phyloP scores from a whole-genome alignment of 2,797 vertebrate species.

The Thamnophis elegans region DNA sequence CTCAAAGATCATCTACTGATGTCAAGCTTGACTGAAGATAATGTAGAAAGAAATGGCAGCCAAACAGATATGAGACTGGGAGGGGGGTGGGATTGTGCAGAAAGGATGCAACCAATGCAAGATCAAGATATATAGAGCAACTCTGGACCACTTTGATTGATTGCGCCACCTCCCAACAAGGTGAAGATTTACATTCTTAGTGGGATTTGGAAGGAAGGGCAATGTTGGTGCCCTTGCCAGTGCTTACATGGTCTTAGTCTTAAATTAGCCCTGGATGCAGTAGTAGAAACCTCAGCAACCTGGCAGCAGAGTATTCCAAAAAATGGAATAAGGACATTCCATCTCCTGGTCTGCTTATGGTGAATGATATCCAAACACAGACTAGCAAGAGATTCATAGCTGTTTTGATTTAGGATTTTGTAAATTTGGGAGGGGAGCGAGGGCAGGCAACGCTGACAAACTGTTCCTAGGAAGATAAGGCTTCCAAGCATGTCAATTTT shows the following conservation, averaged over 20 bases:
- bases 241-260: too few relatives aligned
- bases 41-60: not conserved
- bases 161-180: not conserved
- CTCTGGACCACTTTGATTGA: not conserved
- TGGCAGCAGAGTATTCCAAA: not conserved
- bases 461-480: not conserved
- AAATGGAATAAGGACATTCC: not conserved
- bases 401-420: slow-evolving; percentile 4
- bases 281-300: not conserved
- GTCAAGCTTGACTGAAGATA: not conserved
- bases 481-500: not conserved
- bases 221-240: too few relatives aligned
- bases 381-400: not conserved
- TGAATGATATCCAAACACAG: not conserved
- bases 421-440: not conserved
- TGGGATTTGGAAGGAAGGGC: not conserved
- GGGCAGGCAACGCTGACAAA: not conserved
- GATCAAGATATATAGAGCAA: not conserved
- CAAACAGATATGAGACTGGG: not conserved
- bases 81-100: too few relatives aligned
- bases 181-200: not conserved
- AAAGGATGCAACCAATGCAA: not conserved
- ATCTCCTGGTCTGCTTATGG: not conserved
- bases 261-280: not conserved
- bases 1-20: not conserved